phyloP scores from a whole-genome alignment of 2,113 vertebrate genomes.

The Prietella phreatophila region DNA sequence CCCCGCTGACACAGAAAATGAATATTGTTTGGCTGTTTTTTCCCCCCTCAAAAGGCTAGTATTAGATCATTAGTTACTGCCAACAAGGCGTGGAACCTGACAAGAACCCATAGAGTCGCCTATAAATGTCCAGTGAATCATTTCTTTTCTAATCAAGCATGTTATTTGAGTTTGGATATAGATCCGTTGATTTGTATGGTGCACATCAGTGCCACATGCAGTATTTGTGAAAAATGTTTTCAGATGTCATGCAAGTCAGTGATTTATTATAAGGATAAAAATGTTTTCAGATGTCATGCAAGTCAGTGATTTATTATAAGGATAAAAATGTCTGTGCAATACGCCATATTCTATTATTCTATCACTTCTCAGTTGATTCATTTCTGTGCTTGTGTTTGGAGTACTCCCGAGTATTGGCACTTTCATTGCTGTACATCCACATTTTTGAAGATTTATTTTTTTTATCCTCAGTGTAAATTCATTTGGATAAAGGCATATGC shows the following conservation, averaged over 20 bases:
- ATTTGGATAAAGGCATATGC: background rate
- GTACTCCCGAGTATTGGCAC: background rate
- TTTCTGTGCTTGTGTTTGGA: background rate
- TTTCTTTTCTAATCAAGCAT: conserved; percentile 9
- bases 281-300: background rate
- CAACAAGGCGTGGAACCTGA: background rate
- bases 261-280: conserved; percentile 15
- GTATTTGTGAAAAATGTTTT: background rate
- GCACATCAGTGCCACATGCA: background rate
- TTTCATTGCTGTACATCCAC: background rate
- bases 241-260: background rate
- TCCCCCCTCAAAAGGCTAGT: background rate
- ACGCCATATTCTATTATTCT: background rate
- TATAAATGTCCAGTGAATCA: background rate
- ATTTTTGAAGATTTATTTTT: background rate
- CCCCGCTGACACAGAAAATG: conserved; percentile 24
- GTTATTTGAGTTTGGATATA: background rate
- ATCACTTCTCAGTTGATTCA: background rate
- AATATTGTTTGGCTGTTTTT: conserved; percentile 1
- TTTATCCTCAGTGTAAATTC: background rate
- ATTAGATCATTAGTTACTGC: conserved; percentile 31
- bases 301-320: conserved; percentile 5
- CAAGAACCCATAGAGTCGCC: background rate
- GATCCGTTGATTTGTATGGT: background rate
- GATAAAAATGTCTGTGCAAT: background rate